Conservation (phyloP, 35 echinoderm and acorn worm genomes). For the Amphiura filiformis region DNA sequence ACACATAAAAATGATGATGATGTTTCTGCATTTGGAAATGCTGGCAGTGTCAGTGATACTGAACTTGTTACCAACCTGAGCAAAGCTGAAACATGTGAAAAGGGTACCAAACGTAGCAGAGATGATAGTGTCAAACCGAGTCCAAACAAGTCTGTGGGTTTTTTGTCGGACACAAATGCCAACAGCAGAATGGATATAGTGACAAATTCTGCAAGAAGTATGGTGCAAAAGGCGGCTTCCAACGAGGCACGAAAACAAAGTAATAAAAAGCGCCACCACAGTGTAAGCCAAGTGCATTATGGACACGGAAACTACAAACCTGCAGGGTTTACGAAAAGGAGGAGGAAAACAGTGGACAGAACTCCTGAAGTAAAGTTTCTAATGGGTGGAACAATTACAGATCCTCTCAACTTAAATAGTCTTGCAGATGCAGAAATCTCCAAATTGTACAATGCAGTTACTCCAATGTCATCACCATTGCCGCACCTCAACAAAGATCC, state of each 20-base stretch:
- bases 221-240: not conserved
- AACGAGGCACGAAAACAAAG: not conserved
- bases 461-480: slow-evolving; percentile 81
- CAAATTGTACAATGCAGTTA: slow-evolving; percentile 59
- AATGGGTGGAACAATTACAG: slow-evolving; percentile 76
- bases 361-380: slow-evolving; percentile 64
- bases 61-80: not conserved
- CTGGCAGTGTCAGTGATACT: not conserved
- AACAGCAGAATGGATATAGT: not conserved
- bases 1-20: not conserved
- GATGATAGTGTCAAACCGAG: not conserved
- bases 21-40: not conserved
- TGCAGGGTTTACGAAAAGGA: slow-evolving; percentile 32
- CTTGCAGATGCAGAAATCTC: slow-evolving; percentile 73
- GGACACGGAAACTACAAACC: slow-evolving; percentile 36
- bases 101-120: not conserved
- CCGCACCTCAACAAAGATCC: slow-evolving; percentile 90
- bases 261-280: not conserved
- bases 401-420: slow-evolving; percentile 97
- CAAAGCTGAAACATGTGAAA: not conserved
- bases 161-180: not conserved
- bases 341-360: slow-evolving; percentile 68
- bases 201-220: not conserved
- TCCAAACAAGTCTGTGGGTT: not conserved
- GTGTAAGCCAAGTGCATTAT: not conserved